phyloP scores from a whole-genome alignment of 2,888 invertebrate genomes.

The Dyspetes luteomarginatus region DNA sequence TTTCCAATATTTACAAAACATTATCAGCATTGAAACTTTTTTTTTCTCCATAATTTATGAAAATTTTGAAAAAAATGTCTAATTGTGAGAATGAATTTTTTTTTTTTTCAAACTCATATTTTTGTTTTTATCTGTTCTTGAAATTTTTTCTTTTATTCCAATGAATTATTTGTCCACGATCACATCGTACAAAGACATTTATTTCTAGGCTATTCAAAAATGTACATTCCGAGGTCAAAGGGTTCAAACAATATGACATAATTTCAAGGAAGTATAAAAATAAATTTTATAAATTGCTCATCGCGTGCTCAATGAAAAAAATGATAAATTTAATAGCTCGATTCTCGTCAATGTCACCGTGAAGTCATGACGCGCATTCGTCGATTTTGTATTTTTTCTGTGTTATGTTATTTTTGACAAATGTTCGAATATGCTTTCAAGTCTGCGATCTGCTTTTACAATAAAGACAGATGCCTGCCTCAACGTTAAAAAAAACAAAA shows the following conservation, averaged over 20 bases:
- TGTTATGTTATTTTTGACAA: slow-evolving; percentile 56
- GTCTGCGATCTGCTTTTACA: slow-evolving; percentile 53
- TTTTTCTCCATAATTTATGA: no score
- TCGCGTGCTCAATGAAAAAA: neutral
- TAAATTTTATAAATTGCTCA: neutral
- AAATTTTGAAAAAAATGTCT: no score
- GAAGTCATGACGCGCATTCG: slow-evolving; percentile 43
- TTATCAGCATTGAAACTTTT: no score
- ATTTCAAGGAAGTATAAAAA: neutral
- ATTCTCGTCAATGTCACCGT: slow-evolving; percentile 51
- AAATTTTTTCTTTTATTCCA: no score
- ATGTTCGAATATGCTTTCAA: slow-evolving; percentile 43
- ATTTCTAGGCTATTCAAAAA: no score
- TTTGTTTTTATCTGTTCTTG: no score
- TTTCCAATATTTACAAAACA: no score
- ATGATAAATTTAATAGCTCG: slow-evolving; percentile 13
- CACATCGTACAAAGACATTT: no score
- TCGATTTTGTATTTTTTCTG: slow-evolving; percentile 19
- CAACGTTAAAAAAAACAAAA: slow-evolving; percentile 29
- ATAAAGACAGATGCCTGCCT: slow-evolving; percentile 34
- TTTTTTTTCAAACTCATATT: no score
- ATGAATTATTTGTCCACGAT: no score
- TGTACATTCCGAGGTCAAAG: no score
- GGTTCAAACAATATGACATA: neutral
- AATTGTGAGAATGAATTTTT: no score